Base-by-base conservation (phyloP, 2,113 vertebrate genomes). In the Mesitornis unicolor region DNA sequence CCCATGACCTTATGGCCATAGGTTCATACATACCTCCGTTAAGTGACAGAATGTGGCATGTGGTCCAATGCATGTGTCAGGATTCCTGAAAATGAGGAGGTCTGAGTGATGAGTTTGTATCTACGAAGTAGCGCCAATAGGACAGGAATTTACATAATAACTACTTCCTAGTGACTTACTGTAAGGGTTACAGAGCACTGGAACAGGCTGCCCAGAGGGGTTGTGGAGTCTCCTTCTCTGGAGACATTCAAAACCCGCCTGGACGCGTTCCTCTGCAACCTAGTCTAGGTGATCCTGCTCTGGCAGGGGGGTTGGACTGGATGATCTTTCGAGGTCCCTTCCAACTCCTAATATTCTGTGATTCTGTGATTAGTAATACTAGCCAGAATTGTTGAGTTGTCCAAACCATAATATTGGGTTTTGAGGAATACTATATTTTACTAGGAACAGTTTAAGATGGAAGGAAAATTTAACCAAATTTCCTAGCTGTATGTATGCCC, bases 61-160 rank as follows among this genome's bases (percentile, higher is more conserved):
- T 67, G 57, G 24, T n/a, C n/a, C 38, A 20, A 0, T 10, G 38
- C 2, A 0, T 29, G 9, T 73, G 43, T 36, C n/a, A 65, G 40
- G 35, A 65, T 64, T 90, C 59, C 63, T 90, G 76, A 73, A 86
- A 69, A 69, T 48, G 35, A 9, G n/a, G 15, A 78, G 16, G 20
- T 68, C n/a, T 59, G 79, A 86, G 22, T 5, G 2, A 26, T 43
- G 56, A 53, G 28, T 29, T 10, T 10, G 7, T 5, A 13, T 70
- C 16, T 84, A 35, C 21, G 36, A 36, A 29, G 36, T 75, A 71
- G 40, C 36, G 61, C 25, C 2, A 8, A 35, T 59, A 40, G 36
- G 33, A 40, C 36, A 76, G 16, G 13, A 51, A 6, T 79, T 87
- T 85, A n/a, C 2, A 0, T 79, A 85, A 35, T 54, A 64, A 45